Evolutionary conservation across 1,140 invertebrate species (phyloP), one percentile per base, ranked within the genome.

Genomic region (Scaptomyza montana): DNA sequence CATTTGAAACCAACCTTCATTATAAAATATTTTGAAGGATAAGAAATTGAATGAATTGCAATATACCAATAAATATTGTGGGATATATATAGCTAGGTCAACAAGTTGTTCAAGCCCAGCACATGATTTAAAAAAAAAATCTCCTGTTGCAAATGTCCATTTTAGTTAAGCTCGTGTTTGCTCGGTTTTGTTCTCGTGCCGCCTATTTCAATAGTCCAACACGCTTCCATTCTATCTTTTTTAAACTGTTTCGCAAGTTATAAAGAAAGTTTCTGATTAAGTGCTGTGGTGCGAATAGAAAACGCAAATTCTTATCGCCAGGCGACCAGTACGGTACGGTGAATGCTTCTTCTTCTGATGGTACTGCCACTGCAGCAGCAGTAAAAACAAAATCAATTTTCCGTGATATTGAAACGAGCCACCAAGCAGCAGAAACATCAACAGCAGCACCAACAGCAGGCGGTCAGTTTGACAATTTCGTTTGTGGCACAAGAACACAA

Each of bases 371-470:
- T 10, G 63, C 62, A 28, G 61, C 62, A 62, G 65, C 74, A 68
- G 56, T 51, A 74, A 74, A 68, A 68, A 56, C 64, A 73, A 82
- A 86, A 86, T 86, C 81, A 87, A 86, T 86, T 86, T 86, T 66
- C 60, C 54, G 41, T 51, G 36, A 68, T 65, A 67, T 41, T 46
- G 51, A 62, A 54, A 46, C 59, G 6, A 41, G 39, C 10, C 57
- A 60, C 8, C 46, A 51, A 13, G 8, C 30, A 51, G 19, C 1
- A 10, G 45, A 9, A 46, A 39, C 6, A 33, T 12, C 36, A 25
- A 25, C 21, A 51, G n/a, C 21, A 51, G 30, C 49, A 60, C 56
- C 64, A 80, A 76, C 79, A 82, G 75, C 75, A 76, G 74, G 82
- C 75, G 81, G 81, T 86, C 81, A 86, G 70, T 68, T 86, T 70